A percentile compares a stretch with the other conserved stretches of the same genome.
Conservation (phyloP, 2,113 vertebrate species). For the Pungitius pungitius region DNA sequence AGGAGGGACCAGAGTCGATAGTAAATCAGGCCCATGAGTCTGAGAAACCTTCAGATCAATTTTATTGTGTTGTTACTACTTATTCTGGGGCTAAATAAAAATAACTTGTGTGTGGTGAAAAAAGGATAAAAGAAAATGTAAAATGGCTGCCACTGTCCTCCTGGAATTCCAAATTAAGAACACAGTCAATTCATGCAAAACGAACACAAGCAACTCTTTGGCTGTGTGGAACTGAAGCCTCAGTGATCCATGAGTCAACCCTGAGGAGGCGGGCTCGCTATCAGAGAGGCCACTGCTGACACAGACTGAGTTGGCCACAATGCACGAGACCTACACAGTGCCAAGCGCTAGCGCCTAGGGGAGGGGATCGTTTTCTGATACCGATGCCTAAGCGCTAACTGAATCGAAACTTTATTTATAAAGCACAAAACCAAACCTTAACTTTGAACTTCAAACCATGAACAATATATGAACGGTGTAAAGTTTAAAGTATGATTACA, state of each 20-base stretch:
- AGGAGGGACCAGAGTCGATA: conserved; percentile 3
- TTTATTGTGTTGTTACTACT: neutral
- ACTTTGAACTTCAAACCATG: no score
- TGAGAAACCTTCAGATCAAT: conserved; percentile 3
- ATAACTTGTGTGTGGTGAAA: neutral
- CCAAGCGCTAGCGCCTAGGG: neutral
- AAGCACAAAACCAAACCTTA: no score
- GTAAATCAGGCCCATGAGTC: conserved; percentile 7
- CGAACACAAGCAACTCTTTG: conserved; percentile 13
- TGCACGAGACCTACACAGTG: conserved; percentile 19
- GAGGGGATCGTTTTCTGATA: no score
- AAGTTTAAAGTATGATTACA: no score
- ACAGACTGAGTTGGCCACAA: conserved; percentile 21
- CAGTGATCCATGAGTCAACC: conserved; percentile 51
- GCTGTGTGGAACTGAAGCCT: conserved; percentile 32
- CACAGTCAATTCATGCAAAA: conserved; percentile 19
- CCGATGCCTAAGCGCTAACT: no score
- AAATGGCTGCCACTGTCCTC: neutral
- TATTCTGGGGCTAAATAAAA: neutral
- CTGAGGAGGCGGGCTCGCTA: conserved; percentile 11
- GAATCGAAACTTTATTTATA: no score
- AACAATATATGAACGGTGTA: no score
- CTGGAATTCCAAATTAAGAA: conserved; percentile 1
- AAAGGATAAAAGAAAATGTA: neutral
- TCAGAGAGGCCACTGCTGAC: conserved; percentile 43